Conservation (phyloP, 2,797 vertebrate genomes). For the Ambastaia sidthimunki region DNA sequence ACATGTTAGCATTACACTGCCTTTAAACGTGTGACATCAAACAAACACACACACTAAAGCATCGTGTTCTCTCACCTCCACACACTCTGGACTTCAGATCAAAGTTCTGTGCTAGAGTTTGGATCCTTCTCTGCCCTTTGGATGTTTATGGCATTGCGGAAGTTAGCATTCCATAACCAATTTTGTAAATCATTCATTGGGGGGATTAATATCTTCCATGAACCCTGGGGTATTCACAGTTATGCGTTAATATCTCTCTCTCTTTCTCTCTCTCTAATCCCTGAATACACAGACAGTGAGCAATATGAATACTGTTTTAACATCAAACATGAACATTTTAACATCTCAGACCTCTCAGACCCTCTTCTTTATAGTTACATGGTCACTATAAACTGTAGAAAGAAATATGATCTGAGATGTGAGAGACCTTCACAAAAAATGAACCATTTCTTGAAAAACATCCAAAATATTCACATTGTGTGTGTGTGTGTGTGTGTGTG, state of each 20-base stretch:
- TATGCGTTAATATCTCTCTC: conserved; percentile 2
- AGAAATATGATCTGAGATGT: not conserved
- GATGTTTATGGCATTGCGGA: conserved; percentile 2
- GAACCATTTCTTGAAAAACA: not conserved
- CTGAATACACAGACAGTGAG: conserved; percentile 12
- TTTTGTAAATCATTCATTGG: not conserved
- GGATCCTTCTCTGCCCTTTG: not conserved
- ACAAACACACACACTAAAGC: not conserved
- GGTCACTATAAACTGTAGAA: not conserved
- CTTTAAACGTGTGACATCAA: conserved; percentile 4
- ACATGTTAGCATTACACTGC: not conserved
- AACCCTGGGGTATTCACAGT: conserved; percentile 21
- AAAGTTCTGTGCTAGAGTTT: not conserved
- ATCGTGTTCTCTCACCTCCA: not conserved
- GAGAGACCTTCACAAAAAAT: not conserved
- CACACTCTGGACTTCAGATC: not conserved
- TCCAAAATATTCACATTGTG: not conserved
- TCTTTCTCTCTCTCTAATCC: conserved; percentile 28
- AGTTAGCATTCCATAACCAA: conserved; percentile 7
- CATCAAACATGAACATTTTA: conserved; percentile 12
- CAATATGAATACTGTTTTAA: not conserved
- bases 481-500: not conserved
- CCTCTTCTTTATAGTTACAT: not conserved
- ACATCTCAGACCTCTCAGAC: no score
- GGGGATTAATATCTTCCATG: not conserved